Conservation (phyloP, 2,888 invertebrate species). For the Alentia gelatinosa region DNA sequence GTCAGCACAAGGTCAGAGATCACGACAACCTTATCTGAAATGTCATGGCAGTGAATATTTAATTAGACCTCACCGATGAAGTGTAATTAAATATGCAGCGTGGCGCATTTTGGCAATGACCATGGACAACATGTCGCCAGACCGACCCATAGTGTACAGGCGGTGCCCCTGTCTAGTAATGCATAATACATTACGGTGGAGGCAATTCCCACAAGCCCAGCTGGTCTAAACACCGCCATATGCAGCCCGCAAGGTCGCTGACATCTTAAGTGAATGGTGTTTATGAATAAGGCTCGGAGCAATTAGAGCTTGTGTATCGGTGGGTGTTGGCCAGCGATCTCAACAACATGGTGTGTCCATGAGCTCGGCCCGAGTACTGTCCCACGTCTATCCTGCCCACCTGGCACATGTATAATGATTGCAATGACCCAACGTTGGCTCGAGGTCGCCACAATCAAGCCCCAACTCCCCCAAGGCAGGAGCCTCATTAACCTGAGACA, state of each 20-base stretch:
- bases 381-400: neutral
- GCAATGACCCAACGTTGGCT: neutral
- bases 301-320: neutral
- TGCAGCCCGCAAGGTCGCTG: neutral
- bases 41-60: neutral
- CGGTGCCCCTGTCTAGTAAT: too few relatives aligned
- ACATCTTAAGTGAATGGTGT: neutral
- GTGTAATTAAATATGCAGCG: neutral
- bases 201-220: neutral
- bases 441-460: neutral
- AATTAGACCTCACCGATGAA: neutral
- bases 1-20: slow-evolving; percentile 29
- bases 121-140: neutral
- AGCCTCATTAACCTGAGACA: neutral
- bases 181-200: too few relatives aligned
- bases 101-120: neutral
- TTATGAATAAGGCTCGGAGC: neutral
- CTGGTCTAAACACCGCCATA: neutral
- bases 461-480: neutral
- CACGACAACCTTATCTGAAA: neutral
- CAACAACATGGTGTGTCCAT: too few relatives aligned
- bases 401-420: neutral
- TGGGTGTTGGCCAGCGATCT: neutral
- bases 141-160: neutral
- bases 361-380: too few relatives aligned